These are phyloP conservation scores for Mayetiola destructor DNA, from an alignment of 2,888 invertebrate genomes.

Conservation along the genomic window DNA sequence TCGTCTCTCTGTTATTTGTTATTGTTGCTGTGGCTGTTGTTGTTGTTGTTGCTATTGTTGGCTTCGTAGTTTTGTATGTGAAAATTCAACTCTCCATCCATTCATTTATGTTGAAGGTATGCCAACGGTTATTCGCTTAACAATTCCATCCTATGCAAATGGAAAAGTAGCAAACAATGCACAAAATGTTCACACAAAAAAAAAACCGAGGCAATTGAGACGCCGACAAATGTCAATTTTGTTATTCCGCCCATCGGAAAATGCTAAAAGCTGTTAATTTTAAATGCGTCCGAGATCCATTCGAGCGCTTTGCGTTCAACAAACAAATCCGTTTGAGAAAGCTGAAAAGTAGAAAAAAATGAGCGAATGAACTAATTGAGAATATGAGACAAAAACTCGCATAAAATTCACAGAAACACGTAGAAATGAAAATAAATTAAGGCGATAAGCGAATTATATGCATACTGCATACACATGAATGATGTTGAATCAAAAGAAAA, in stretches of 20 bases:
- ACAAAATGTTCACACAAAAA: not conserved
- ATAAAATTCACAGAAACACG: not conserved
- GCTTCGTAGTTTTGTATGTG: not conserved
- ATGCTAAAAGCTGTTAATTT: not conserved
- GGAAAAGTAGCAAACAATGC: not conserved
- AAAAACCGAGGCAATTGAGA: too few species aligned
- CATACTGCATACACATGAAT: too few species aligned
- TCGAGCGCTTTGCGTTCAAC: too few species aligned
- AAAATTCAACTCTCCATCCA: too few species aligned
- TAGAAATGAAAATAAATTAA: not conserved
- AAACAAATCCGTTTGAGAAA: too few species aligned
- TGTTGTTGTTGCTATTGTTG: not conserved
- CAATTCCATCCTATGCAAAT: not conserved
- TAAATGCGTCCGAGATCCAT: too few species aligned
- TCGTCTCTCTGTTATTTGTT: not conserved
- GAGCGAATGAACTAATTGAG: not conserved
- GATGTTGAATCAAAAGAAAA: too few species aligned
- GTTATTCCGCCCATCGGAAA: constrained; percentile 2
- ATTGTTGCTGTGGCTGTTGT: constrained; percentile 2
- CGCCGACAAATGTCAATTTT: constrained; percentile 7
- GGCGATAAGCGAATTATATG: too few species aligned
- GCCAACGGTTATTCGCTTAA: not conserved
- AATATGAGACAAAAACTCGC: not conserved
- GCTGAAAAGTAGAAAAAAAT: not conserved
- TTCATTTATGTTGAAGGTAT: not conserved